Evolutionary conservation across 92 coral and sea anemone genomes (phyloP).

Genomic region (Phenganax subtilis): DNA sequence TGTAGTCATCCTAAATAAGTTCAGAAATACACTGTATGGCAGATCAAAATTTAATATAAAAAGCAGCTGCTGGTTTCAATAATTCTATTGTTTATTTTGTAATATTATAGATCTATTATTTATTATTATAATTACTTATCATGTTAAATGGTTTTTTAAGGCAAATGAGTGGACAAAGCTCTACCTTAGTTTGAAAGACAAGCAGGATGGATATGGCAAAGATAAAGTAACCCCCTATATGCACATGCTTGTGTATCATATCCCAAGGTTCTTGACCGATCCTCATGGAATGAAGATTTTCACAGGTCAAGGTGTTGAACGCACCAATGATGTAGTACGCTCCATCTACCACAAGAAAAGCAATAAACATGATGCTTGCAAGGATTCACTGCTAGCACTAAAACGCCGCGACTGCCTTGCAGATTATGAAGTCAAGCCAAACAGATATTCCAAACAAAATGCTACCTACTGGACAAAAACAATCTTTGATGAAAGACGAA

Average conservation of each 20-base stretch:
- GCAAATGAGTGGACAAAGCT: neutral
- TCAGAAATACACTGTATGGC: too few species aligned
- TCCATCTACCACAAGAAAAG: conserved; percentile 6
- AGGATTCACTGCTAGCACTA: neutral
- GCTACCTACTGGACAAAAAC: neutral
- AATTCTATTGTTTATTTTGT: too few species aligned
- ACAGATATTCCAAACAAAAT: neutral
- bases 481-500: neutral
- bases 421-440: neutral
- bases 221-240: neutral
- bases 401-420: neutral
- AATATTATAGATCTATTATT: too few species aligned
- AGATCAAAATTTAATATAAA: too few species aligned
- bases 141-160: neutral
- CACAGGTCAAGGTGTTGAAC: conserved; percentile 20
- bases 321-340: neutral
- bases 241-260: conserved; percentile 16
- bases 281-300: conserved; percentile 13
- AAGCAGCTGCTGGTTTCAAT: too few species aligned
- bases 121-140: too few species aligned
- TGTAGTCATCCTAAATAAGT: too few species aligned
- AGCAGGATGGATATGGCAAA: neutral
- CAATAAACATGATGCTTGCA: conserved; percentile 1
- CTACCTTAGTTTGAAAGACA: neutral
- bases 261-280: conserved; percentile 17